A percentile compares a stretch with the other conserved stretches of the same genome.
Conservation (phyloP, 92 coral and sea anemone genomes). For the Anthopleura xanthogrammica region DNA sequence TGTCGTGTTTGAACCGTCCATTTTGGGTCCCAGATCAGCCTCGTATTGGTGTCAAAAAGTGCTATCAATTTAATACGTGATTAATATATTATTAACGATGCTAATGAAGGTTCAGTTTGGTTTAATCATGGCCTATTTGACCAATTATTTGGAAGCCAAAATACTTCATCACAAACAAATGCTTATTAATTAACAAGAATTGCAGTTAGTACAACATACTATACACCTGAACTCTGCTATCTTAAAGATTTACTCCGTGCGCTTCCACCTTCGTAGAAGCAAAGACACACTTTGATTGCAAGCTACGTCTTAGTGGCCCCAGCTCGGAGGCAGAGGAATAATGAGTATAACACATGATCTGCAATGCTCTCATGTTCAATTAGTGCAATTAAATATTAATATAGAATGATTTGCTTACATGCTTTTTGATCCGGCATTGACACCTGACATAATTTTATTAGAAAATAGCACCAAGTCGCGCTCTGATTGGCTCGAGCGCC, state of each 20-base stretch:
- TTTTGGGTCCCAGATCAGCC: slow-evolving; percentile 55
- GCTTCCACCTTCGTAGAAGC: slow-evolving; percentile 7
- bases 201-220: slow-evolving; percentile 77
- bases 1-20: slow-evolving; percentile 52
- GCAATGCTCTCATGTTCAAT: slow-evolving; percentile 99
- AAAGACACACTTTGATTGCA: slow-evolving; percentile 25
- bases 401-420: slow-evolving; percentile 99
- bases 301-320: not conserved
- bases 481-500: slow-evolving; percentile 85
- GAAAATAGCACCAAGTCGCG: slow-evolving; percentile 87
- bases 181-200: slow-evolving; percentile 95
- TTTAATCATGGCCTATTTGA: slow-evolving; percentile 96
- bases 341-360: slow-evolving; percentile 91
- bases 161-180: slow-evolving; percentile 97
- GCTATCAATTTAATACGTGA: slow-evolving; percentile 96
- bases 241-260: not conserved
- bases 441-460: slow-evolving; percentile 99
- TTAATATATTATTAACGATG: slow-evolving; percentile 98
- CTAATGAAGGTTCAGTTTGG: slow-evolving; percentile 92
- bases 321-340: slow-evolving; percentile 46
- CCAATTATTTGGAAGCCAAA: slow-evolving; percentile 98
- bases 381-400: slow-evolving; percentile 99
- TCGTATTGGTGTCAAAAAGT: slow-evolving; percentile 68
- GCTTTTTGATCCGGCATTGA: slow-evolving; percentile 97
- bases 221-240: slow-evolving; percentile 37